Evolutionary conservation across 2,888 invertebrate genomes (phyloP), one percentile per base, ranked within the genome.

Genomic region (Abscondita cerata): DNA sequence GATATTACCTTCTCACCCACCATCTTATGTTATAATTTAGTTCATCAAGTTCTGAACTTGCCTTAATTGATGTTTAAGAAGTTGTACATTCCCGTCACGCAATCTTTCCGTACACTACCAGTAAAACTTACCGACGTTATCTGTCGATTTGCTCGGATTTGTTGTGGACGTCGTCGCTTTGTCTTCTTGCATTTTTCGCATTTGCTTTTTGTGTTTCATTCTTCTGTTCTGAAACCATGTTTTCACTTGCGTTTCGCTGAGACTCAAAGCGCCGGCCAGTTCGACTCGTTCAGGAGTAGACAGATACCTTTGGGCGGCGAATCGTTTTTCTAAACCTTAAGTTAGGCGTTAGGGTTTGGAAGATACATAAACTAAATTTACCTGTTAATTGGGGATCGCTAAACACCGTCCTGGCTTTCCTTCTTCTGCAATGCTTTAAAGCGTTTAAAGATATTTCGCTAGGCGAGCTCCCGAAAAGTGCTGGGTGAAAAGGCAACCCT

Each of bases 171-270:
- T 40, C 4, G 36, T 18, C 13, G 62, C 38, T 61, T 82, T 81
- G 6, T 82, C 82, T 33, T 84, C 84, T 69, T 87, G 87, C 59
- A 88, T 82, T 73, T 92, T 92, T 70, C 92, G 80, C 80, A 95
- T 82, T 76, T 95, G 94, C 75, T 96, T 96, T 85, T 96, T 96
- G 80, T 96, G 95, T 78, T 96, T 96, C 98, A 98, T 98, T 71
- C 98, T 84, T 19, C 97, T 83, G 82, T 98, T 98, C 83, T 98
- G 97, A 82, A 98, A 97, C 97, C 97, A 97, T 63, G 97, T 98
- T 84, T 97, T 97, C 67, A 97, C 81, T 66, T 97, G 90, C 0
- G 98, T 98, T 83, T 98, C 98, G 11, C 96, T 96, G 13, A 98
- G 85, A 78, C 92, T 95, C 50, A 98, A 85, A 0, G 95, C 95